Evolutionary conservation across 2,888 invertebrate species (phyloP), one percentile per base, ranked within the genome.

Genomic region (Noctua fimbriata): DNA sequence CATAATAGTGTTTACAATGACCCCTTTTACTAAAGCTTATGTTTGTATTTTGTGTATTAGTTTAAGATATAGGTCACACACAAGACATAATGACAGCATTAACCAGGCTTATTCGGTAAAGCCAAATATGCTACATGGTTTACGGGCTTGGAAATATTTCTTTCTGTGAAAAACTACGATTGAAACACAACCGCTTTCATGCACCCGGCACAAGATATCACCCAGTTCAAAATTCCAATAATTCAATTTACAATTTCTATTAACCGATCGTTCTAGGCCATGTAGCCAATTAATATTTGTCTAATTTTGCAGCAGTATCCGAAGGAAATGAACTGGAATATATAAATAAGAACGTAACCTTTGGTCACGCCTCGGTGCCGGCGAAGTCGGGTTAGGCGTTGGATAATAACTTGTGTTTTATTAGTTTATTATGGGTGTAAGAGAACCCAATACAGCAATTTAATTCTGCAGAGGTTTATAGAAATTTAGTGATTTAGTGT

Each of bases 261-360:
- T 70, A 5, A 28, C 52, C 60, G 44, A 66, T 70, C 7, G n/a
- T 73, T 84, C 78, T 82, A 85, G 75, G 78, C 63, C 75, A 32
- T 14, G 14, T 6, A 41, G 5, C 5, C 41, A 85, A 85, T 79
- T 79, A 85, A 79, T 75, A 79, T 79, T 76, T 67, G 67, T 85
- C 70, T 75, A 73, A 82, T 75, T 47, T 52, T 66, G 44, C 10
- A 28, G 49, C 69, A 69, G 78, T 60, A 36, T 58, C n/a, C n/a
- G 65, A 66, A 76, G 72, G 77, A 82, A 87, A 82, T 70, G 49
- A 55, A 79, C 49, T 49, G 32, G 70, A 78, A 76, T 82, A 87
- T 70, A 87, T 69, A 66, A 71, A 81, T 70, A 55, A 76, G 47
- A 63, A 76, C 65, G 67, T 78, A 73, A 85, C 85, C 77, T 78